phyloP scores from a whole-genome alignment of 2,888 invertebrate genomes.

The Hoplodrina ambigua region DNA sequence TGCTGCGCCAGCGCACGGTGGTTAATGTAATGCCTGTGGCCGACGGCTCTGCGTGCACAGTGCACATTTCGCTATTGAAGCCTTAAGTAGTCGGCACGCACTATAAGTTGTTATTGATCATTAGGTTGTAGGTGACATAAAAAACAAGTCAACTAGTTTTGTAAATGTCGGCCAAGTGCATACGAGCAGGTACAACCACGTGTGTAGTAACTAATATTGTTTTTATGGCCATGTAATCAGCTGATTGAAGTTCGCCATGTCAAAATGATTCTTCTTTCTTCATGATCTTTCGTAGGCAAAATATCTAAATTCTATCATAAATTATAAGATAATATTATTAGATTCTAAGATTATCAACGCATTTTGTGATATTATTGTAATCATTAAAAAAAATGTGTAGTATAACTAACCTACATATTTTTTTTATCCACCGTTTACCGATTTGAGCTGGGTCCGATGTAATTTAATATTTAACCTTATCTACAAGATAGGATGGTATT shows the following conservation, averaged over 20 bases:
- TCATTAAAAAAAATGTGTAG: no score
- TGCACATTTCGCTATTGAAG: slow-evolving; percentile 70
- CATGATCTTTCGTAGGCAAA: no score
- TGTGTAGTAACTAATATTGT: slow-evolving; percentile 15
- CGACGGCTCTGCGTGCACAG: slow-evolving; percentile 69
- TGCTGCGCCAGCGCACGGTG: slow-evolving; percentile 62
- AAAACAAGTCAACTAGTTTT: slow-evolving; percentile 56
- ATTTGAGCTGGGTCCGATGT: no score
- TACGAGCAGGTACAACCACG: slow-evolving; percentile 1
- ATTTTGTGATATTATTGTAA: no score
- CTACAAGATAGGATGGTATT: no score
- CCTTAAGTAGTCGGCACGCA: slow-evolving; percentile 72
- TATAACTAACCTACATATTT: no score
- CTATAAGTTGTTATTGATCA: slow-evolving; percentile 67
- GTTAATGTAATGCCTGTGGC: slow-evolving; percentile 73
- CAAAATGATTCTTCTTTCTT: background rate
- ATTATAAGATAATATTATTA: background rate
- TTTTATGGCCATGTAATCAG: slow-evolving; percentile 3
- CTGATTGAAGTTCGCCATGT: slow-evolving; percentile 5
- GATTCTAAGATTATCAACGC: no score
- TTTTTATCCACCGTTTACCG: no score
- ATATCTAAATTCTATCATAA: no score
- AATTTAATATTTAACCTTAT: no score
- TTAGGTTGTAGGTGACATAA: slow-evolving; percentile 68
- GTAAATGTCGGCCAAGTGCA: slow-evolving; percentile 36